Evolutionary conservation across 1,140 invertebrate genomes (phyloP).

Genomic region (Monochamus saltuarius): DNA sequence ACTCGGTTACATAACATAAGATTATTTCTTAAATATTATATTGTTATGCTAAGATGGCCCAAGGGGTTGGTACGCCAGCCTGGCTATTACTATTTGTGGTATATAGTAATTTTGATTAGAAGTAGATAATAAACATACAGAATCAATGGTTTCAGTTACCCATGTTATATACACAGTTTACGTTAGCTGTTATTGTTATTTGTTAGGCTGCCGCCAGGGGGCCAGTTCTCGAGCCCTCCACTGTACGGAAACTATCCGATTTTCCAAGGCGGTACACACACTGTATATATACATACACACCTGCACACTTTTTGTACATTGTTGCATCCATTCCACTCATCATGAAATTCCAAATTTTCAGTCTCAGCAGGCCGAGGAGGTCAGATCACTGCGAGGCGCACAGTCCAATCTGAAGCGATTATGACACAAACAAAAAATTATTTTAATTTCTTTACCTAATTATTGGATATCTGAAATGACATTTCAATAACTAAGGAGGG

Average conservation of each 20-base stretch:
- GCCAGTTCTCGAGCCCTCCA: conserved; percentile 19
- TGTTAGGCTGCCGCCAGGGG: conserved; percentile 36
- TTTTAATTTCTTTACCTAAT: too few relatives aligned
- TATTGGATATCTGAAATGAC: too few relatives aligned
- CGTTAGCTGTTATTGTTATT: conserved; percentile 52
- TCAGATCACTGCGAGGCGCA: too few relatives aligned
- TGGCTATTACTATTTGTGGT: conserved; percentile 53
- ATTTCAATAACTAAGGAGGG: too few relatives aligned
- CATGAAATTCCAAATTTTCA: conserved; percentile 39
- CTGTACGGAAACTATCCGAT: conserved; percentile 29
- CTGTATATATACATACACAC: conserved; percentile 36
- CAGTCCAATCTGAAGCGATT: too few relatives aligned
- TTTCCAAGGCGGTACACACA: conserved; percentile 27
- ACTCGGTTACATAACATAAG: conserved; percentile 51
- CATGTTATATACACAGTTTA: conserved; percentile 49
- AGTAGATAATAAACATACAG: conserved; percentile 52
- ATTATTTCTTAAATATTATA: conserved; percentile 55
- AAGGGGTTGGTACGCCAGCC: conserved; percentile 32
- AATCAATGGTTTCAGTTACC: conserved; percentile 51
- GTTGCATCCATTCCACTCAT: conserved; percentile 21
- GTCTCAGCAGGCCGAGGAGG: too few relatives aligned
- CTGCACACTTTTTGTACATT: conserved; percentile 37
- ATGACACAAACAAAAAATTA: too few relatives aligned
- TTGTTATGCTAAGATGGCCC: conserved; percentile 52
- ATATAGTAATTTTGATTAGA: conserved; percentile 55